A percentile compares a stretch with the other conserved stretches of the same genome.
phyloP scores from a whole-genome alignment of 2,888 invertebrate genomes.

The Yponomeuta cagnagella region DNA sequence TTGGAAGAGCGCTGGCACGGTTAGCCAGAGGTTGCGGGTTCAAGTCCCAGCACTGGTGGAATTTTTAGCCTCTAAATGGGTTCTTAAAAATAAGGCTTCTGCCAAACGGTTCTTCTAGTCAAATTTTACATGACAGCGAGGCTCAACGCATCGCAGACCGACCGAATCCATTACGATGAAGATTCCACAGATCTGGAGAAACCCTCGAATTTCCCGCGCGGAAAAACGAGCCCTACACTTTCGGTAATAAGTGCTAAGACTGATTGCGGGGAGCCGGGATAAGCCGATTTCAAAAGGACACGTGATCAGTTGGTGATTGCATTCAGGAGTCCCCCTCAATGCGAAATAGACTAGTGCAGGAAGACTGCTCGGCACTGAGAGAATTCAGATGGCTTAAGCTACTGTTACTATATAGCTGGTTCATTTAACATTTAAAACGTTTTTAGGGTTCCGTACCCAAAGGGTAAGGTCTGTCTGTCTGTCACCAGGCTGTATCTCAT shows the following conservation, averaged over 20 bases:
- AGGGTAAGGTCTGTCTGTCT: too few relatives aligned
- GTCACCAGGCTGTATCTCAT: too few relatives aligned
- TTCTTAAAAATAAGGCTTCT: not conserved
- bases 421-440: too few relatives aligned
- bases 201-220: constrained; percentile 6
- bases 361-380: not conserved
- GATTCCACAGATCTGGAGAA: constrained; percentile 33
- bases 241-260: constrained; percentile 11
- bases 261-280: constrained; percentile 31
- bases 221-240: not conserved
- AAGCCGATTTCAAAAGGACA: constrained; percentile 70
- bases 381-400: not conserved
- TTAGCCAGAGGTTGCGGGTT: too few relatives aligned
- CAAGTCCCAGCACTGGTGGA: too few relatives aligned
- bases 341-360: not conserved
- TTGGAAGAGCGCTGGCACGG: too few relatives aligned
- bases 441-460: too few relatives aligned
- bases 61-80: too few relatives aligned
- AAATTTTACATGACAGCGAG: not conserved
- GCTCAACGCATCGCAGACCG: constrained; percentile 37
- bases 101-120: constrained; percentile 23
- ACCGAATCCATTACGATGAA: constrained; percentile 33
- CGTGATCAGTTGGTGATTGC: constrained; percentile 71
- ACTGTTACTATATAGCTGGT: too few relatives aligned
- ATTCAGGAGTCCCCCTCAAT: constrained; percentile 32